Conservation (phyloP, 2,797 vertebrate species). For the Argyrosomus regius region DNA sequence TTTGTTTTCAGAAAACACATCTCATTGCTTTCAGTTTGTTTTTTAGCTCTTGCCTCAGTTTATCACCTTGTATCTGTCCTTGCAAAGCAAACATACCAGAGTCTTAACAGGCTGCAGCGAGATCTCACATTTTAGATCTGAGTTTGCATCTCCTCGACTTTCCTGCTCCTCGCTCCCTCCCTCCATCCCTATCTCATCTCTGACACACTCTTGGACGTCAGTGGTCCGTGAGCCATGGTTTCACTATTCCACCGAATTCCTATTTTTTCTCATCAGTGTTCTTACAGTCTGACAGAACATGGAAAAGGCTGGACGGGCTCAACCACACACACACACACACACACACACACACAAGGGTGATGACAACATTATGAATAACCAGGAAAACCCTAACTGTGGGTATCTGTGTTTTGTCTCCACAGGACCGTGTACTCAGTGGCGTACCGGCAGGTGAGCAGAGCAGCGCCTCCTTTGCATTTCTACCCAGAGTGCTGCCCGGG, state of each 20-base stretch:
- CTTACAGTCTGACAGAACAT: slow-evolving; percentile 26
- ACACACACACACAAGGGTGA: not conserved
- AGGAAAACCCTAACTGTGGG: slow-evolving; percentile 1
- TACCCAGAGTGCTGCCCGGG: slow-evolving; percentile 90
- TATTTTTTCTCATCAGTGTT: slow-evolving; percentile 31
- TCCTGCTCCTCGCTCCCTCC: slow-evolving; percentile 12
- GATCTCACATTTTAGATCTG: slow-evolving; percentile 28
- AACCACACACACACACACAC: slow-evolving; percentile 16
- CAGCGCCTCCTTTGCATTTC: slow-evolving; percentile 39
- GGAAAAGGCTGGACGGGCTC: slow-evolving; percentile 14
- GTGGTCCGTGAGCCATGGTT: slow-evolving; percentile 23
- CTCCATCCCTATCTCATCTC: slow-evolving; percentile 29
- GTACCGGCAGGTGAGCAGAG: slow-evolving; percentile 85
- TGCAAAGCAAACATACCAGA: slow-evolving; percentile 46
- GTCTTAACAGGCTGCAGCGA: slow-evolving; percentile 40
- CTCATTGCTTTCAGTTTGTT: not conserved
- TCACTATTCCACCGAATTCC: slow-evolving; percentile 26
- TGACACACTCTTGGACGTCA: slow-evolving; percentile 50
- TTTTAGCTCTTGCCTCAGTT: slow-evolving; percentile 21
- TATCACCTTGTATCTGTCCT: slow-evolving; percentile 10
- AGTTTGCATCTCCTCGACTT: slow-evolving; percentile 10
- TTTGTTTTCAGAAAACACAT: slow-evolving; percentile 20
- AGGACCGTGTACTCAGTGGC: slow-evolving; percentile 91
- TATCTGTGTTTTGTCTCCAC: slow-evolving; percentile 46
- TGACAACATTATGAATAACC: slow-evolving; percentile 30